phyloP scores from a whole-genome alignment of 2,888 invertebrate genomes.

The Boloria selene region DNA sequence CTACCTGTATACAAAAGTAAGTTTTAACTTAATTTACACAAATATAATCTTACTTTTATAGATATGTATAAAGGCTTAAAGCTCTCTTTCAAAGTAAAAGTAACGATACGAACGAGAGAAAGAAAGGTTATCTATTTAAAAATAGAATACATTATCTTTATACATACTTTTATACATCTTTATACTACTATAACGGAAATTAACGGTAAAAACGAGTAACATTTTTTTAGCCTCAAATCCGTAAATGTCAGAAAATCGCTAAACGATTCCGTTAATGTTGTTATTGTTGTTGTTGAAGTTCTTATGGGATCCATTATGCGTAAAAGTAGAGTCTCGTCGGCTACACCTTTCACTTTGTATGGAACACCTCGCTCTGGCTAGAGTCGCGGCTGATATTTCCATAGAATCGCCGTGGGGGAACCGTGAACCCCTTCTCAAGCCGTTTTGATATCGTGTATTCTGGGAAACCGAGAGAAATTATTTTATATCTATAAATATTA shows the following conservation, averaged over 20 bases:
- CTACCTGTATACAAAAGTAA: conserved; percentile 32
- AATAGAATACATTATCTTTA: conserved; percentile 12
- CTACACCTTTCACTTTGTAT: conserved; percentile 57
- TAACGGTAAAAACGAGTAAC: conserved; percentile 10
- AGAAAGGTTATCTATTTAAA: conserved; percentile 6
- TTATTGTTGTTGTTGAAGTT: conserved; percentile 71
- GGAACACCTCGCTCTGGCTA: conserved; percentile 66
- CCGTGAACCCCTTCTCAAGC: conserved; percentile 65
- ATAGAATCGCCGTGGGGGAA: conserved; percentile 76
- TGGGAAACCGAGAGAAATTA: conserved; percentile 44
- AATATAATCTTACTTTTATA: conserved; percentile 42
- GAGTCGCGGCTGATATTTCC: conserved; percentile 75
- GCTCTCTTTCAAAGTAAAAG: conserved; percentile 55
- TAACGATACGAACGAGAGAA: conserved; percentile 31
- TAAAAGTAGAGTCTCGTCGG: conserved; percentile 59
- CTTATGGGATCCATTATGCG: conserved; percentile 64
- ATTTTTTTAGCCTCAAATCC: conserved; percentile 6
- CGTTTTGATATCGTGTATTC: conserved; percentile 62
- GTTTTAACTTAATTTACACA: conserved; percentile 24
- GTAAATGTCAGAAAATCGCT: conserved; percentile 12
- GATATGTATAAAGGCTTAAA: conserved; percentile 68
- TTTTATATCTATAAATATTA: not conserved
- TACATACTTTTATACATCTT: conserved; percentile 19
- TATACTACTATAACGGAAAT: not conserved
- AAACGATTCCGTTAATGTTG: conserved; percentile 58